Evolutionary conservation across 2,888 invertebrate genomes (phyloP).

Genomic region (Agrochola circellaris): DNA sequence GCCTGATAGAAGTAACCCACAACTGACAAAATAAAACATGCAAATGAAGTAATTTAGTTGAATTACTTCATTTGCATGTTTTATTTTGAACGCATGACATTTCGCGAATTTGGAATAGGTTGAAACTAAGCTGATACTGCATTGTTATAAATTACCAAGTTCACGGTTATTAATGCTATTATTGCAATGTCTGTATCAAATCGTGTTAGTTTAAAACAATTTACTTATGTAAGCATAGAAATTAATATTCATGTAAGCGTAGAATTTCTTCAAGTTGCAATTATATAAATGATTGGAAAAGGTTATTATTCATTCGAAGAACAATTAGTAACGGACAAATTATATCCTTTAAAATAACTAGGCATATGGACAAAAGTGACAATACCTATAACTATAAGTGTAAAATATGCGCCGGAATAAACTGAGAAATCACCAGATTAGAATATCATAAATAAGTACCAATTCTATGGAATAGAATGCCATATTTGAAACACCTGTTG

Average conservation of each 20-base stretch:
- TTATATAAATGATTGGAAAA: neutral
- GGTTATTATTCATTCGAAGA: neutral
- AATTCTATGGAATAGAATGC: neutral
- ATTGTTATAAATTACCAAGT: constrained; percentile 40
- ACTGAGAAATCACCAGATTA: neutral
- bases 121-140: neutral
- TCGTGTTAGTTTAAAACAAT: constrained; percentile 11
- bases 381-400: neutral
- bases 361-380: neutral
- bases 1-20: neutral
- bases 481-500: neutral
- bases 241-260: constrained; percentile 3
- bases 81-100: constrained; percentile 28
- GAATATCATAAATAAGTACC: neutral
- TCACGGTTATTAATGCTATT: constrained; percentile 42
- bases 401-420: neutral
- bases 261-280: constrained; percentile 10
- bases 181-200: constrained; percentile 16
- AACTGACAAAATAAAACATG: constrained; percentile 14
- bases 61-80: too few species aligned
- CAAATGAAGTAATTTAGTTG: constrained; percentile 28
- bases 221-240: constrained; percentile 22
- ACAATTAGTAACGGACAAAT: neutral
- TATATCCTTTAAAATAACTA: neutral
- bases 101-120: constrained; percentile 15